phyloP scores from a whole-genome alignment of 2,113 vertebrate species.

The Pelusios castaneus region DNA sequence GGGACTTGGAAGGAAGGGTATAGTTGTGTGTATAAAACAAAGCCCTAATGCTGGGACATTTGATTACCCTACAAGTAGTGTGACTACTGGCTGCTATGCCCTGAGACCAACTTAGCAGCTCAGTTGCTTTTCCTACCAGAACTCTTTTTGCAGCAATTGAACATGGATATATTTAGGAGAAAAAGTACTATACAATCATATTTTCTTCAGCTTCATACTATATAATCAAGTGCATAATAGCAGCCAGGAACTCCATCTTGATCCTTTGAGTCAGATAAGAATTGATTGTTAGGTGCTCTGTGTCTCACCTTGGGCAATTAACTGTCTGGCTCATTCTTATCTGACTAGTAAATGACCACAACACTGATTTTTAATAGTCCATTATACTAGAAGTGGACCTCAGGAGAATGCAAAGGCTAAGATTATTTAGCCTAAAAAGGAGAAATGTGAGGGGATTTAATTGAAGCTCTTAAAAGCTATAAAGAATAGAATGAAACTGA shows the following conservation, averaged over 20 bases:
- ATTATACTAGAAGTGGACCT: neutral
- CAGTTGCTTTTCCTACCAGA: neutral
- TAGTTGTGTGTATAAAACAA: neutral
- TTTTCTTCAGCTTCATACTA: slow-evolving; percentile 5
- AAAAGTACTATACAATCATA: neutral
- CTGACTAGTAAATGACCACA: neutral
- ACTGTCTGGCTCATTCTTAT: neutral
- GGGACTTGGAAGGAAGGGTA: too few relatives aligned
- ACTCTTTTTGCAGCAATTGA: neutral
- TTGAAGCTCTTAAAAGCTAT: neutral
- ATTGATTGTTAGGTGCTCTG: neutral
- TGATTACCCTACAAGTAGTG: neutral
- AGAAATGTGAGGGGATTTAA: neutral
- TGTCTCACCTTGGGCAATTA: slow-evolving; percentile 13
- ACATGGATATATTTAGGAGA: neutral
- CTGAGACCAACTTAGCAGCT: neutral
- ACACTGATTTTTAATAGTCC: slow-evolving; percentile 35
- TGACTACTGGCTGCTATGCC: neutral
- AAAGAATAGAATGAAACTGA: neutral
- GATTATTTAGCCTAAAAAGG: neutral
- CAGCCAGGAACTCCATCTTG: neutral
- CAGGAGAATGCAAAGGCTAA: neutral
- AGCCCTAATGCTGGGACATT: neutral
- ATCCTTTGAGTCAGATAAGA: neutral
- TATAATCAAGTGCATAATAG: neutral